phyloP scores from a whole-genome alignment of 2,797 vertebrate species.

The Monodelphis domestica region DNA sequence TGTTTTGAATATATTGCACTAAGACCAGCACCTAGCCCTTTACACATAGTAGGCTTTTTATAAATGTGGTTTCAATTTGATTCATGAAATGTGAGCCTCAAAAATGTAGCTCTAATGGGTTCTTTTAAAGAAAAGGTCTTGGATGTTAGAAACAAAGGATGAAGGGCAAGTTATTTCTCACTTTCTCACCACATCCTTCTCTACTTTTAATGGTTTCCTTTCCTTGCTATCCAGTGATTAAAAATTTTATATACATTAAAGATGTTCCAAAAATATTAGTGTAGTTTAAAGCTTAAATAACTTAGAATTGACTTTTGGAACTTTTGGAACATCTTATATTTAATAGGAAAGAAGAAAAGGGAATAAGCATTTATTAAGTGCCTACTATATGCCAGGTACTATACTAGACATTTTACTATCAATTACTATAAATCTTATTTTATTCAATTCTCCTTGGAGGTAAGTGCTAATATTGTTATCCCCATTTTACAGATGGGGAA shows the following conservation, averaged over 20 bases:
- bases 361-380: background rate
- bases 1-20: background rate
- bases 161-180: background rate
- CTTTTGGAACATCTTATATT: background rate
- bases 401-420: background rate
- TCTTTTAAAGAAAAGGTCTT: background rate
- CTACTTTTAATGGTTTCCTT: background rate
- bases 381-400: too few species aligned
- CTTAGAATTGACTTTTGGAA: background rate
- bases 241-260: background rate
- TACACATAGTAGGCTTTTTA: background rate
- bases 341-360: background rate
- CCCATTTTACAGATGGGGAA: background rate
- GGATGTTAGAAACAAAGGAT: background rate
- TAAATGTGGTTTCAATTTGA: background rate
- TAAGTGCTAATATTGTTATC: background rate
- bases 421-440: background rate
- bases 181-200: background rate
- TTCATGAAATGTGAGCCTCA: background rate
- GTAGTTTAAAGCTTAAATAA: background rate
- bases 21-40: background rate
- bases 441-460: fast-evolving
- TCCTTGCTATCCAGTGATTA: background rate
- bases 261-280: background rate
- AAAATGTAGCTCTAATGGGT: background rate